Percentiles rank a stretch among this genome's conserved stretches.
These are phyloP conservation scores for Oryctes rhinoceros DNA, from an alignment of 1,140 invertebrate genomes.

Conservation along the genomic window DNA sequence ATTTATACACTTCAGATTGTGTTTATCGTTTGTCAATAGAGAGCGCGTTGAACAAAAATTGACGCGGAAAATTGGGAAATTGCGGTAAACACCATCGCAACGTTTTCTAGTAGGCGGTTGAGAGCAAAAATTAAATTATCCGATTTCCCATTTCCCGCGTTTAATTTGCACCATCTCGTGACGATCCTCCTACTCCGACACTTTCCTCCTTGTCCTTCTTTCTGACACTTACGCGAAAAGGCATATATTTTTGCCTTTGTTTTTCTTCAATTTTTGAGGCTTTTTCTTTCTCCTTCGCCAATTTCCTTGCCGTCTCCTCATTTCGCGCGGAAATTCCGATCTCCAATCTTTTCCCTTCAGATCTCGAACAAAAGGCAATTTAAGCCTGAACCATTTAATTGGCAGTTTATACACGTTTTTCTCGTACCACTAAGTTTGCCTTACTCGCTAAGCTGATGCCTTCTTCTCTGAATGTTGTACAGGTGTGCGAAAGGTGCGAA, in stretches of 20 bases:
- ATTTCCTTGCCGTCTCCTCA: not conserved
- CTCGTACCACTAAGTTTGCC: not conserved
- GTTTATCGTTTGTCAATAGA: constrained; percentile 30
- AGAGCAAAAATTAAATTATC: constrained; percentile 32
- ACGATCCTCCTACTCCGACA: not conserved
- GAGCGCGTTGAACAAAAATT: not conserved
- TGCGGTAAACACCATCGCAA: not conserved
- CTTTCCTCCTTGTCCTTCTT: not conserved
- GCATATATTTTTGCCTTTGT: not conserved
- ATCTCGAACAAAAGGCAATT: not conserved
- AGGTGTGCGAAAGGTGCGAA: constrained; percentile 39
- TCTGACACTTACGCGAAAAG: not conserved
- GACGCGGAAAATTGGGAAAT: constrained; percentile 13
- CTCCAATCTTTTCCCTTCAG: not conserved
- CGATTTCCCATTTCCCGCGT: constrained; percentile 9
- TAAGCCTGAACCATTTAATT: not conserved
- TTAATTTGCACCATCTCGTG: not conserved
- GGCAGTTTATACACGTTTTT: not conserved
- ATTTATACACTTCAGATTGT: constrained; percentile 25
- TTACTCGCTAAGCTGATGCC: too few species aligned
- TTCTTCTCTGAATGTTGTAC: not conserved
- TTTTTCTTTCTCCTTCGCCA: not conserved
- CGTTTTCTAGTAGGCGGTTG: not conserved
- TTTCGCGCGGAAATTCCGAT: not conserved
- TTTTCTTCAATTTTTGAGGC: not conserved